These are phyloP conservation scores for Gymnorhina tibicen DNA, from an alignment of 2,113 vertebrate genomes.

Conservation along the genomic window DNA sequence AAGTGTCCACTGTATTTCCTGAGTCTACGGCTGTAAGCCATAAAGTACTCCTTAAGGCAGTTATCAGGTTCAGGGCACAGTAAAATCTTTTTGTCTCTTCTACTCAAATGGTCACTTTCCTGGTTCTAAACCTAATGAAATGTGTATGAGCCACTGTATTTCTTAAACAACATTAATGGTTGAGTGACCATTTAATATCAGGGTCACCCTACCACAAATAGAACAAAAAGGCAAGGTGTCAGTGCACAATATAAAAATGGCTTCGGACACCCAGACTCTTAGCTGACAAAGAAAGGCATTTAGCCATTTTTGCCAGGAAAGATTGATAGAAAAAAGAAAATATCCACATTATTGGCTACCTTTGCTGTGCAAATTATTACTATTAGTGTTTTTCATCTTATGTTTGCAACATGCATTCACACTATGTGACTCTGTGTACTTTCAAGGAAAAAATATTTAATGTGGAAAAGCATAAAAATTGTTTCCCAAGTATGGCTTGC, in stretches of 20 bases:
- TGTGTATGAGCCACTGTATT: not conserved
- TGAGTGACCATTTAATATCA: not conserved
- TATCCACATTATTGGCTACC: not conserved
- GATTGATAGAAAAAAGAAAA: not conserved
- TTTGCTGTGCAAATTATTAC: not conserved
- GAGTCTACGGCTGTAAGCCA: not conserved
- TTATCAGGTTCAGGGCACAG: not conserved
- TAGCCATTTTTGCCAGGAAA: not conserved
- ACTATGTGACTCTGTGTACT: not conserved
- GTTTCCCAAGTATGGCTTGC: not conserved
- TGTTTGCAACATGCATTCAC: not conserved
- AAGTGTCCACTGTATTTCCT: not conserved
- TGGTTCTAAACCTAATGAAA: not conserved
- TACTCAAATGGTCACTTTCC: not conserved
- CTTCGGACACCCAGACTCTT: not conserved
- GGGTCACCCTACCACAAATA: not conserved
- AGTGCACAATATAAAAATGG: not conserved
- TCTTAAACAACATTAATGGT: not conserved
- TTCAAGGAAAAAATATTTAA: not conserved
- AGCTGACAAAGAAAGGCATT: not conserved
- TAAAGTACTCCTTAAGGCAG: not conserved
- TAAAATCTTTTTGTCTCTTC: not conserved
- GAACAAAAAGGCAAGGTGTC: not conserved
- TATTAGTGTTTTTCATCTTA: not conserved
- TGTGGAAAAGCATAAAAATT: not conserved